Base-by-base conservation (phyloP, 2,113 vertebrate genomes). In the Macrotus californicus region DNA sequence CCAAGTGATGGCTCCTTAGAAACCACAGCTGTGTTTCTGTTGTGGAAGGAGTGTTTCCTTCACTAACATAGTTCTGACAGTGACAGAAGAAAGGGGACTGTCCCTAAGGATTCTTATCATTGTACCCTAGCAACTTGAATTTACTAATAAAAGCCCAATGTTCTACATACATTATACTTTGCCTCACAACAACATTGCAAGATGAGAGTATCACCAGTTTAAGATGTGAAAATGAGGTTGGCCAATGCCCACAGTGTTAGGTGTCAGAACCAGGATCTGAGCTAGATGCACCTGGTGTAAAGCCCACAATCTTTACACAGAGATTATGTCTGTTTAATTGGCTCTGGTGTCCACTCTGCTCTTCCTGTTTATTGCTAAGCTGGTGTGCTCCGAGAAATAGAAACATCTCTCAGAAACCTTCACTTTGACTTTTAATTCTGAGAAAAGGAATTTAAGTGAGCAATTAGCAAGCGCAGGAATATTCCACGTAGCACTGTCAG, bases 31-130 rank as follows among this genome's bases (percentile, higher is more conserved):
- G 48, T 80, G 36, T 52, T 76, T 34, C 73, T 46, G 6, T 93
- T 24, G 22, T 93, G n/a, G 95, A 50, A 81, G 34, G 39, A 88
- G 76, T 59, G 18, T 82, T 46, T 94, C 36, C 39, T 26, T 70
- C 69, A 73, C 16, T 59, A 50, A 39, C 43, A 66, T 26, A 48
- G 61, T 93, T 85, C 91, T 89, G 31, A 73, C 15, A 75, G 70
- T 80, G 89, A 80, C 67, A 92, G 76, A 75, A 95, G 56, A 92
- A 89, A 79, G 75, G 76, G 24, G 75, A 95, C 70, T 87, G 59
- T 93, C 36, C 56, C 73, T 83, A 90, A 92, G 76, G 92, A 93
- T 95, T 93, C 84, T 96, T 59, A 64, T 85, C 34, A 85, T 50
- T 80, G 22, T 94, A 87, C 70, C 93, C 67, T 91, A 94, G 94